Evolutionary conservation across 2,113 vertebrate genomes (phyloP), one percentile per base, ranked within the genome.

Genomic region (Anguilla rostrata): DNA sequence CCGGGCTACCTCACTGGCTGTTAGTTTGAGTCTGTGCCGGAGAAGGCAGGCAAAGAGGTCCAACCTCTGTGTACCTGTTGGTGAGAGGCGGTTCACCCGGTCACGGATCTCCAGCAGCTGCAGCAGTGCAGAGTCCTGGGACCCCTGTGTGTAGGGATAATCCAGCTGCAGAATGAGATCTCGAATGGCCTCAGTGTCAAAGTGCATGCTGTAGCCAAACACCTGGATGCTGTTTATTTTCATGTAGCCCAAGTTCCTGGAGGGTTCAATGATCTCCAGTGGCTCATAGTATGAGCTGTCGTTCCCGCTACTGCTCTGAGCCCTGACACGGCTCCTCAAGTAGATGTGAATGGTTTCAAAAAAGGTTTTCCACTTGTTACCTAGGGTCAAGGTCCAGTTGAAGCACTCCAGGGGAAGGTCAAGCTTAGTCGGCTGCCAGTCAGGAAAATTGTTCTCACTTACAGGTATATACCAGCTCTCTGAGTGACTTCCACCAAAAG

Each of bases 131-230:
- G 97, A 97, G 92, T 99, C 98, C 94, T 99, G 98, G 39, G 98
- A 99, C 84, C 98, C 98, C 95, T 98, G 98, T 86, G 98, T 99
- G n/a, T 99, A 98, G 1, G 98, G 97, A 93, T 99, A 99, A 94
- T 99, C 98, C 94, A 99, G 93, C 92, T 99, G 98, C 89, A 99
- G 94, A 88, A 99, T 99, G 93, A 99, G 94, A 92, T 99, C 98
- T 80, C 98, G 96, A 53, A 99, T 99, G 0, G 98, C 98, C 86
- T 99, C 98, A 0, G 98, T 97, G 93, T 99, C 98, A 41, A 99
- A 99, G 94, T 98, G 98, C 98, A 99, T 99, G 95, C 98, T 99
- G 95, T 99, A 99, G 91, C 98, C 98, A 89, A 99, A 99, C 87
- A 99, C 98, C 94, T 98, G 98, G 87, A 99, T 98, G 92, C 97